These are phyloP conservation scores for Pangasius larnaudii DNA, from an alignment of 2,797 vertebrate genomes.

Conservation along the genomic window DNA sequence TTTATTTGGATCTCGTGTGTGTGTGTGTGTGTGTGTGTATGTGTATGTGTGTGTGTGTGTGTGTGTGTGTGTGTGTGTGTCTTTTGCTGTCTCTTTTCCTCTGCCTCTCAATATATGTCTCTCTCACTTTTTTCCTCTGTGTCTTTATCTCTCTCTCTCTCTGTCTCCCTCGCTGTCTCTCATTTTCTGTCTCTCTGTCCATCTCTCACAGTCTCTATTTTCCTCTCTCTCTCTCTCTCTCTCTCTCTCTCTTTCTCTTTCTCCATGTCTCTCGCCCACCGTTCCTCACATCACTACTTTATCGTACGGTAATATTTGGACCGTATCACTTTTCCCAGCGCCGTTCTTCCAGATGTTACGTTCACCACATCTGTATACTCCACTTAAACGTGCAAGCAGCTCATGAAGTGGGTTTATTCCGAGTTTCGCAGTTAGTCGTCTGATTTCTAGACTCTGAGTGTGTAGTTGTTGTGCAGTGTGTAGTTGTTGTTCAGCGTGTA, in stretches of 20 bases:
- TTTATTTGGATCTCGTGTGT: neutral
- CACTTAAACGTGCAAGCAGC: neutral
- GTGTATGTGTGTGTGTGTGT: neutral
- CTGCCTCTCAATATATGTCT: neutral
- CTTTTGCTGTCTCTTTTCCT: neutral
- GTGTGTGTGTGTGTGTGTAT: constrained; percentile 6
- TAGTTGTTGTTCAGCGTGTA: neutral
- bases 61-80: constrained; percentile 21
- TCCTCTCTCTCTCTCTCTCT: neutral
- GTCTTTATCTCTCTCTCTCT: neutral
- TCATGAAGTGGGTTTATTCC: neutral
- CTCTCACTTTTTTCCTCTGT: constrained; percentile 37
- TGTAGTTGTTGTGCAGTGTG: too few relatives aligned
- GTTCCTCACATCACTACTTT: constrained; percentile 35
- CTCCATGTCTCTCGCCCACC: neutral
- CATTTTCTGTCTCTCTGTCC: constrained; percentile 35
- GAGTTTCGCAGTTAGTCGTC: neutral
- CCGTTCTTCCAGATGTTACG: neutral
- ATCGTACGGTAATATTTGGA: neutral
- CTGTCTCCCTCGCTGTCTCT: neutral
- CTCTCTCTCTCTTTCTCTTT: neutral
- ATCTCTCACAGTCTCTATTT: constrained; percentile 1
- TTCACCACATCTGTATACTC: neutral
- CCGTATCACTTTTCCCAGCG: neutral
- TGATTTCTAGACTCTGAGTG: neutral